These are phyloP conservation scores for Chorisops tibialis DNA, from an alignment of 2,888 invertebrate genomes.

Conservation along the genomic window DNA sequence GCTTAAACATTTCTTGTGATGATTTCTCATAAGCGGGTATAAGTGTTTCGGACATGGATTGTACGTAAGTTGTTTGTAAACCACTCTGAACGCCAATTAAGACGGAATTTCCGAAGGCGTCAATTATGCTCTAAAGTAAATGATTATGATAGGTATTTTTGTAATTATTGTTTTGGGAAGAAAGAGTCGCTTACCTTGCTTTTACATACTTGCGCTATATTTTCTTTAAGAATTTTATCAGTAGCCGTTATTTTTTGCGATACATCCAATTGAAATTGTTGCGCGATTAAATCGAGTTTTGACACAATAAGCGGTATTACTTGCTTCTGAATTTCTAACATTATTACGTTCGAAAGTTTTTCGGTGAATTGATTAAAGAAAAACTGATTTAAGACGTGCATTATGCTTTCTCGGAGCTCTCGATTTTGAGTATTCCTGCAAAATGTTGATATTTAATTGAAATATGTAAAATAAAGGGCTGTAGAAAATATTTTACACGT, in stretches of 20 bases:
- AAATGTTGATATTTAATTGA: not conserved
- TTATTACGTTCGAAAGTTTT: slow-evolving; percentile 57
- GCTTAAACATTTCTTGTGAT: slow-evolving; percentile 81
- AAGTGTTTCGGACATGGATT: slow-evolving; percentile 70
- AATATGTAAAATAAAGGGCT: slow-evolving; percentile 4
- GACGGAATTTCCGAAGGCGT: slow-evolving; percentile 68
- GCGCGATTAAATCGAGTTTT: slow-evolving; percentile 69
- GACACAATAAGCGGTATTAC: slow-evolving; percentile 60
- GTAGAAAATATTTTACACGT: not conserved
- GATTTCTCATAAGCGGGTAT: slow-evolving; percentile 86
- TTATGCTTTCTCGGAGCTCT: slow-evolving; percentile 55
- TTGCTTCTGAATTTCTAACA: slow-evolving; percentile 57
- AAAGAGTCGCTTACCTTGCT: slow-evolving; percentile 66
- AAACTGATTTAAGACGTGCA: slow-evolving; percentile 57
- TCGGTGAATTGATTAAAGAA: slow-evolving; percentile 54
- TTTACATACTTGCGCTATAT: slow-evolving; percentile 72
- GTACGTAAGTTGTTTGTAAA: slow-evolving; percentile 73
- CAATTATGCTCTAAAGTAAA: slow-evolving; percentile 66
- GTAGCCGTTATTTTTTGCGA: slow-evolving; percentile 68
- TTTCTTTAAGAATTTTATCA: slow-evolving; percentile 73
- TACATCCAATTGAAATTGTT: slow-evolving; percentile 70
- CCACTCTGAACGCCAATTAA: slow-evolving; percentile 68
- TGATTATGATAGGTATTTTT: too few relatives aligned
- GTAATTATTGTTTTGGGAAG: too few relatives aligned
- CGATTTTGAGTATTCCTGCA: slow-evolving; percentile 54